Evolutionary conservation across 2,113 vertebrate genomes (phyloP).

Genomic region (Anseranas semipalmata): DNA sequence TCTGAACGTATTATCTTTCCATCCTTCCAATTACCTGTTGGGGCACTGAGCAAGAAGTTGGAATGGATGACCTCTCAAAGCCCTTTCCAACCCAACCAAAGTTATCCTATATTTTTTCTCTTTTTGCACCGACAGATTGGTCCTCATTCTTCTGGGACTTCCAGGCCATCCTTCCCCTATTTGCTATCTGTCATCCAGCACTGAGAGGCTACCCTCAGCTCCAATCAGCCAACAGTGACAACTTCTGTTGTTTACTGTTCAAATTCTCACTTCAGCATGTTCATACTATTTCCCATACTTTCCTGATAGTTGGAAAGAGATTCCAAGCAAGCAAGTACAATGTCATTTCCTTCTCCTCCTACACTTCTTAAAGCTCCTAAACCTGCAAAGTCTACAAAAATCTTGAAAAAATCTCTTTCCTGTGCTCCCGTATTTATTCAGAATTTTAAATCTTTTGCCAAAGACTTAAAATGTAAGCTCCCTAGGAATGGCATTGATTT

Average conservation of each 20-base stretch:
- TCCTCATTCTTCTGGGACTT: not conserved
- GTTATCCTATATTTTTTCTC: not conserved
- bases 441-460: not conserved
- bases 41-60: not conserved
- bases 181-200: not conserved
- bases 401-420: not conserved
- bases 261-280: not conserved
- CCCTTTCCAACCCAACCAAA: not conserved
- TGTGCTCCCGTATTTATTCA: not conserved
- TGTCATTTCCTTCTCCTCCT: not conserved
- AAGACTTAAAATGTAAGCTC: not conserved
- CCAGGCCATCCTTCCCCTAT: not conserved
- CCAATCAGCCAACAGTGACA: not conserved
- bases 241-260: not conserved
- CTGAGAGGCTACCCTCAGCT: not conserved
- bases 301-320: not conserved
- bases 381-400: not conserved
- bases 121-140: not conserved
- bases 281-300: not conserved
- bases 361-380: not conserved
- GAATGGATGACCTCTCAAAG: not conserved
- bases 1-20: not conserved
- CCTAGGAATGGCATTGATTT: not conserved
- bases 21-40: not conserved
- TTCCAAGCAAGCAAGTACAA: not conserved